Evolutionary conservation across 2,113 vertebrate species (phyloP).

Genomic region (Silurus asotus): DNA sequence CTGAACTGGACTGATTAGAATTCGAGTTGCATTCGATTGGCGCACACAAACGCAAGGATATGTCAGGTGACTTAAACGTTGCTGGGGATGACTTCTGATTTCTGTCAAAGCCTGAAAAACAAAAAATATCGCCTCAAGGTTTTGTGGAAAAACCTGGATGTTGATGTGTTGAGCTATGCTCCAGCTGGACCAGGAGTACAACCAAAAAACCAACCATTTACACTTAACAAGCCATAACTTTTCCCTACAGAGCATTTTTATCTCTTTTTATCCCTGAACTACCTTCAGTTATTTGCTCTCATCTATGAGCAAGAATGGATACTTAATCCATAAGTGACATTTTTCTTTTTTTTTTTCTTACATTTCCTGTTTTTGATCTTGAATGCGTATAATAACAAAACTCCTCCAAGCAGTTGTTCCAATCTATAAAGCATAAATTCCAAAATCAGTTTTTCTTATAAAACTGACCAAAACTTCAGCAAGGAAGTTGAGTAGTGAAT

Average conservation of each 20-base stretch:
- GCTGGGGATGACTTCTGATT: conserved; percentile 4
- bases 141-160: conserved; percentile 33
- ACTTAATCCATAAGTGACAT: conserved; percentile 23
- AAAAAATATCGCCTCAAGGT: conserved; percentile 15
- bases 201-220: conserved; percentile 23
- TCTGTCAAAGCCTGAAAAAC: conserved; percentile 33
- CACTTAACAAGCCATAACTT: conserved; percentile 23
- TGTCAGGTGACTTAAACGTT: neutral
- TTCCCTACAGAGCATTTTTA: conserved; percentile 16
- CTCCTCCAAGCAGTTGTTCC: neutral
- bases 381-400: neutral
- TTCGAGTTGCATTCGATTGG: neutral
- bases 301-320: conserved; percentile 1
- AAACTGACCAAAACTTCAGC: conserved; percentile 56
- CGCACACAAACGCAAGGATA: neutral
- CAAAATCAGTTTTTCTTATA: conserved; percentile 10
- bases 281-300: neutral
- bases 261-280: conserved; percentile 12
- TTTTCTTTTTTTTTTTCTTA: neutral
- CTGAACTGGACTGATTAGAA: conserved; percentile 6
- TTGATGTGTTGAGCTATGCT: conserved; percentile 33
- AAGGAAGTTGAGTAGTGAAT: conserved; percentile 61
- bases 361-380: neutral
- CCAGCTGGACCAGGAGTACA: conserved; percentile 28
- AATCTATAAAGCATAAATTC: conserved; percentile 2